Conservation (phyloP, 1,140 invertebrate species). For the Drosophila guanche region DNA sequence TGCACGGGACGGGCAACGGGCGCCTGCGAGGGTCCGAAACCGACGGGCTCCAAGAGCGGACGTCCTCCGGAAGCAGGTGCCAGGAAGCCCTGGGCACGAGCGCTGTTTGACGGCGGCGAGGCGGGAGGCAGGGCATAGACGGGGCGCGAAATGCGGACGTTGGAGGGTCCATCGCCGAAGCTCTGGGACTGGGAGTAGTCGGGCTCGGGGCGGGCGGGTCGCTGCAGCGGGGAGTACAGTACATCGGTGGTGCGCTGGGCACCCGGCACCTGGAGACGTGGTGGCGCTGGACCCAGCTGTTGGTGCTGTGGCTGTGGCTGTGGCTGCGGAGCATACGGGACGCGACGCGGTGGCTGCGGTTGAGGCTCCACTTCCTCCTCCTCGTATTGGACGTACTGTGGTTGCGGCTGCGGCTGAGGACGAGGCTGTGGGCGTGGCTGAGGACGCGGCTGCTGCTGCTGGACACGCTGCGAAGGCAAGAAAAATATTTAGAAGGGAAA, state of each 20-base stretch:
- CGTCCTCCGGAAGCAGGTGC: conserved; percentile 74
- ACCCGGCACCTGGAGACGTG: conserved; percentile 81
- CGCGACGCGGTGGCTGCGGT: conserved; percentile 64
- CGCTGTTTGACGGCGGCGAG: conserved; percentile 69
- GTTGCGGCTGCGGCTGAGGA: conserved; percentile 75
- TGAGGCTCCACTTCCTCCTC: conserved; percentile 77
- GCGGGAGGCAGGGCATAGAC: conserved; percentile 76
- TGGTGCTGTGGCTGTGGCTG: conserved; percentile 35
- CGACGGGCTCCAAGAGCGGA: conserved; percentile 66
- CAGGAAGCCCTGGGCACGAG: conserved; percentile 74
- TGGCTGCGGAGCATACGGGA: conserved; percentile 64
- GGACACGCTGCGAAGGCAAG: conserved; percentile 42
- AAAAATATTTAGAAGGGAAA: neutral
- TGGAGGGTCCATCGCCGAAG: conserved; percentile 74
- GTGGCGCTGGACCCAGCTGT: conserved; percentile 62
- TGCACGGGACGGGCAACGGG: conserved; percentile 64
- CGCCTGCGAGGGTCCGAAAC: conserved; percentile 66
- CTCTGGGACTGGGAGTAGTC: conserved; percentile 77
- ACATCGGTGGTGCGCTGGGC: conserved; percentile 79
- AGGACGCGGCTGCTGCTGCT: conserved; percentile 68
- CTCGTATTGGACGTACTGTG: conserved; percentile 80
- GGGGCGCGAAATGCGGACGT: conserved; percentile 79
- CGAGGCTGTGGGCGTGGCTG: conserved; percentile 67
- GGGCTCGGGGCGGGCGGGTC: conserved; percentile 73
- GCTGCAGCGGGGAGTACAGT: conserved; percentile 76